These are phyloP conservation scores for Platysternon megacephalum DNA, from an alignment of 2,113 vertebrate species.

Conservation along the genomic window DNA sequence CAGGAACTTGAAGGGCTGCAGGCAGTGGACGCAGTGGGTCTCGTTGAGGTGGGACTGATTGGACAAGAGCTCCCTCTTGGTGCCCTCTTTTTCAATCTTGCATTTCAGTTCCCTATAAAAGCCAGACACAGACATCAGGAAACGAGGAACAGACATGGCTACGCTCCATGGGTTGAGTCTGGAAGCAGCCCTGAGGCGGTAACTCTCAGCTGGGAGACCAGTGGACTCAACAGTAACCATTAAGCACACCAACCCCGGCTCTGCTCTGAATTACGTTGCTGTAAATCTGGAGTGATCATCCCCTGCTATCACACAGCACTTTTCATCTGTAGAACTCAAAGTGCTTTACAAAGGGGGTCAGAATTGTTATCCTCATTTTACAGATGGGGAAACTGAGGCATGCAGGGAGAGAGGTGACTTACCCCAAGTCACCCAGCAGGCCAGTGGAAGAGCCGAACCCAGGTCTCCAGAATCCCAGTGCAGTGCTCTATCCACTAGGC, in stretches of 20 bases:
- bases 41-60: slow-evolving; percentile 80
- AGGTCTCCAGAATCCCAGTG: background rate
- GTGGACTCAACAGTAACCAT: background rate
- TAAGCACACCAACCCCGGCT: background rate
- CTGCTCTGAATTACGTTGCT: background rate
- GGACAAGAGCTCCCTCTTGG: slow-evolving; percentile 84
- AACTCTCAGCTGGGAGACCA: background rate
- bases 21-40: slow-evolving; percentile 89
- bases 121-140: background rate
- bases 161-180: background rate
- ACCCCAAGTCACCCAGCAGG: too few relatives aligned
- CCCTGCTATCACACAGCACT: background rate
- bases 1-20: slow-evolving; percentile 90
- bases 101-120: slow-evolving; percentile 85
- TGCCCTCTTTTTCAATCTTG: slow-evolving; percentile 85
- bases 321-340: too few relatives aligned
- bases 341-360: background rate
- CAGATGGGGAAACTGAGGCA: background rate
- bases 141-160: fast-evolving
- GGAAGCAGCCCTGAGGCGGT: too few relatives aligned
- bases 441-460: background rate
- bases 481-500: background rate
- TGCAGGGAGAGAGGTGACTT: background rate
- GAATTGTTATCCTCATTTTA: background rate
- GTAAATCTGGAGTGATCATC: background rate